Base-by-base conservation (phyloP, 2,888 invertebrate genomes). In the Eupithecia abbreviata region DNA sequence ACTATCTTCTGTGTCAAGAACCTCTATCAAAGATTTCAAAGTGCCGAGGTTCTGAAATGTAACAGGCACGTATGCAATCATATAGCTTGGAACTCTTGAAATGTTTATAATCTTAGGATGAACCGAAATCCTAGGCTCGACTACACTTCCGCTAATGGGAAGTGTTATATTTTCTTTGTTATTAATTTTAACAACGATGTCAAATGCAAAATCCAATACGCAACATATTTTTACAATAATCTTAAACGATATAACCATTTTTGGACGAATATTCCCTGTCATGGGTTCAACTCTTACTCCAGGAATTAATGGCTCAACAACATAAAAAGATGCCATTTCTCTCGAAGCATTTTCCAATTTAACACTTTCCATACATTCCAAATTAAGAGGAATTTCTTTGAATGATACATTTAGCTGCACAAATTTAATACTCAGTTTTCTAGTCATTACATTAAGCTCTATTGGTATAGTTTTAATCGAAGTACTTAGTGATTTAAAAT, bases 311-410 rank as follows among this genome's bases (percentile, higher is more conserved):
- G 95, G 95, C 70, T 96, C 89, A 55, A 95, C 88, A 84, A 96
- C 95, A 71, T 92, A 85, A 88, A 95, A 96, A 5, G 89, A 83
- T 0, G 95, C 95, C 68, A 93, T 89, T 84, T 95, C 95, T 78
- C 96, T 93, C 1, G 96, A 93, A 30, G 94, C 92, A 86, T 96
- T 96, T 82, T 91, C 93, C 55, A 96, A 83, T 83, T 92, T 92
- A 0, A 96, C 91, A 83, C 90, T 95, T 82, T 94, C 93, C 47
- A 85, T 78, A 0, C 88, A 87, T 85, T 91, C 90, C 72, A 94
- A 87, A 80, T 95, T 93, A 72, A 95, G 85, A 41, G 93, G 88
- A 75, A 95, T 89, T 74, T 94, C 93, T 88, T 92, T 94, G 74
- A 95, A 93, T 51, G 83, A 47, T 47, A 94, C 86, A 2, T 86